These are phyloP conservation scores for Channa argus DNA, from an alignment of 2,113 vertebrate genomes.

Conservation along the genomic window DNA sequence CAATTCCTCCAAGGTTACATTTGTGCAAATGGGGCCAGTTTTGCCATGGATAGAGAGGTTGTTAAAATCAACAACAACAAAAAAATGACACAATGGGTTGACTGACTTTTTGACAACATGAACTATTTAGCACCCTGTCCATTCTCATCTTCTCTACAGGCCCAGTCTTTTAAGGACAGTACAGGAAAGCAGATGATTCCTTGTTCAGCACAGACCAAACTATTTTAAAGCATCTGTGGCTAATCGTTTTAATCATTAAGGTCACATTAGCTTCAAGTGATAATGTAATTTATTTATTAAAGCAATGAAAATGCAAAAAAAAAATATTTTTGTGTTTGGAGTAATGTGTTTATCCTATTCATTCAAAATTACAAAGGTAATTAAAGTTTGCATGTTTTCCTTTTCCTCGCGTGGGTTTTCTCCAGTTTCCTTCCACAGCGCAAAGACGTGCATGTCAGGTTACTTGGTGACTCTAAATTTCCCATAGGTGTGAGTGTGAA, in stretches of 20 bases:
- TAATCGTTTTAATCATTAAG: not conserved
- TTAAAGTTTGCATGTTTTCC: no score
- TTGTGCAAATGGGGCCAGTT: slow-evolving; percentile 29
- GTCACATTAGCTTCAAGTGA: not conserved
- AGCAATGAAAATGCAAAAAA: no score
- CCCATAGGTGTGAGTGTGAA: no score
- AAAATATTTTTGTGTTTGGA: no score
- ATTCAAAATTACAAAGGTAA: no score
- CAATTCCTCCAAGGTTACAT: slow-evolving; percentile 49
- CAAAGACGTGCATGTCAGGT: no score
- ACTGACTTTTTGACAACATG: slow-evolving; percentile 48
- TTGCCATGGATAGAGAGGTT: slow-evolving; percentile 42
- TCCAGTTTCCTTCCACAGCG: no score
- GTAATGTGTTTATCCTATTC: no score
- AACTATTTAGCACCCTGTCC: slow-evolving; percentile 21
- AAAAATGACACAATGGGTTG: slow-evolving; percentile 25
- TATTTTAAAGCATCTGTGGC: not conserved
- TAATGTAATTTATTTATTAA: not conserved
- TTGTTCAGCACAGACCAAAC: not conserved
- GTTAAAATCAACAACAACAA: slow-evolving; percentile 30
- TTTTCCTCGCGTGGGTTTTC: no score
- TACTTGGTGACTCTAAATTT: no score
- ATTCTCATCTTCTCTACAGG: slow-evolving; percentile 35
- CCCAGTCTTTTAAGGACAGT: slow-evolving; percentile 48
- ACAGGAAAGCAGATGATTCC: slow-evolving; percentile 6